Conservation (phyloP, 2,888 invertebrate species). For the Dermolepida albohirtum region DNA sequence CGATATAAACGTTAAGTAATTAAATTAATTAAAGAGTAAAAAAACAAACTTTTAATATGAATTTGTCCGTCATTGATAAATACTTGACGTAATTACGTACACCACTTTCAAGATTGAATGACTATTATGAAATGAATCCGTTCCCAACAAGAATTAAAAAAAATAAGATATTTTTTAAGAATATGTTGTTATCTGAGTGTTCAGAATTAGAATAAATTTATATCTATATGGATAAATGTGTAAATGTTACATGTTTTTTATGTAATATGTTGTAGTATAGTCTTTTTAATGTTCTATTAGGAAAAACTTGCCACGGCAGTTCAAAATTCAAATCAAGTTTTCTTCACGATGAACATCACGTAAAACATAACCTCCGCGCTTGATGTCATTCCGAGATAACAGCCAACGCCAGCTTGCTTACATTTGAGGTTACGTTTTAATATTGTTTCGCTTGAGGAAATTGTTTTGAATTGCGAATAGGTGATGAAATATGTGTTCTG, state of each 20-base stretch:
- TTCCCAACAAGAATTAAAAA: slow-evolving; percentile 13
- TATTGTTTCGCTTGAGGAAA: too few relatives aligned
- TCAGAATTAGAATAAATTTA: slow-evolving; percentile 44
- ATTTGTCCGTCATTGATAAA: not conserved
- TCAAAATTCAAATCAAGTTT: slow-evolving; percentile 1
- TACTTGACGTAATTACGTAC: not conserved
- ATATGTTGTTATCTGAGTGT: slow-evolving; percentile 47
- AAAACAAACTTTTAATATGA: slow-evolving; percentile 12
- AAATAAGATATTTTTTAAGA: slow-evolving; percentile 42
- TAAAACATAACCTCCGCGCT: too few relatives aligned
- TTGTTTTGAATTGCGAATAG: too few relatives aligned
- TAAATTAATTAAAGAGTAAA: slow-evolving; percentile 1
- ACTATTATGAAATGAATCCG: slow-evolving; percentile 11
- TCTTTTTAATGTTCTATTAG: not conserved
- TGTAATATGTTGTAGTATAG: not conserved
- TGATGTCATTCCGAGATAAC: too few relatives aligned
- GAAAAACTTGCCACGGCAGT: not conserved
- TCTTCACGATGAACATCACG: too few relatives aligned
- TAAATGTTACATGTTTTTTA: slow-evolving; percentile 43
- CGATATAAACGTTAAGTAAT: not conserved
- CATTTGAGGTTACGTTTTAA: too few relatives aligned
- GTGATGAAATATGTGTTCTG: too few relatives aligned
- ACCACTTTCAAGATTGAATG: slow-evolving; percentile 1
- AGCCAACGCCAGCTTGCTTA: too few relatives aligned
- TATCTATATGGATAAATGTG: slow-evolving; percentile 34